These are phyloP conservation scores for Scopus umbretta DNA, from an alignment of 2,113 vertebrate genomes.

Conservation along the genomic window DNA sequence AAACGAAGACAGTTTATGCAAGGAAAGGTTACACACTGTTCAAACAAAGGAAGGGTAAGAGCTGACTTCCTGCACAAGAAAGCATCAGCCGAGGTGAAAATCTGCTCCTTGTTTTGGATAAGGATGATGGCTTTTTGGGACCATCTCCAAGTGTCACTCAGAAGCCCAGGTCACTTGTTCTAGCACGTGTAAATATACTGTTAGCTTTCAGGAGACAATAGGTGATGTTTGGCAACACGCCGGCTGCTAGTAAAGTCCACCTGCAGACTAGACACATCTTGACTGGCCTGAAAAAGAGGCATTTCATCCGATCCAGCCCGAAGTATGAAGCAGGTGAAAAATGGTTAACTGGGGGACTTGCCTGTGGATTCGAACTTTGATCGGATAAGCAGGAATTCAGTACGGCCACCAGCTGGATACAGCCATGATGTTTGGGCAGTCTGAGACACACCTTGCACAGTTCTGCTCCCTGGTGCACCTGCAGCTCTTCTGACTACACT, in stretches of 20 bases:
- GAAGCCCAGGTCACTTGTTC: neutral
- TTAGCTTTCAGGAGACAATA: neutral
- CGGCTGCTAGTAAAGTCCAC: neutral
- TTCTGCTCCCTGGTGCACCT: too few relatives aligned
- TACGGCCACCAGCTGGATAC: rapidly evolving
- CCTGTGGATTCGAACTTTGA: neutral
- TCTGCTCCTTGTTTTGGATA: neutral
- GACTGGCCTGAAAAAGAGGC: neutral
- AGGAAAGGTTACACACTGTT: neutral
- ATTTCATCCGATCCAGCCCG: neutral
- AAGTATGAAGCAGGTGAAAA: neutral
- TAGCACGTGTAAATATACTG: neutral
- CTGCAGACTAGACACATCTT: neutral
- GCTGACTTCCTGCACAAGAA: neutral
- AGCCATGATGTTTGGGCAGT: neutral
- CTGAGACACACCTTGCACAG: neutral
- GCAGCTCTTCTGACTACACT: too few relatives aligned
- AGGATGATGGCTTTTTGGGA: neutral
- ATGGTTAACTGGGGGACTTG: neutral
- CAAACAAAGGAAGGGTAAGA: neutral
- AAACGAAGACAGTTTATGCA: neutral
- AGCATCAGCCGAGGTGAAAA: neutral
- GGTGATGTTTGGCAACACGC: neutral
- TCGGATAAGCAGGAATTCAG: neutral
- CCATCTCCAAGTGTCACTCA: neutral